Percentiles rank a stretch among this genome's conserved stretches.
These are phyloP conservation scores for Cryptocephalus moraei DNA, from an alignment of 2,888 invertebrate species.

Conservation along the genomic window DNA sequence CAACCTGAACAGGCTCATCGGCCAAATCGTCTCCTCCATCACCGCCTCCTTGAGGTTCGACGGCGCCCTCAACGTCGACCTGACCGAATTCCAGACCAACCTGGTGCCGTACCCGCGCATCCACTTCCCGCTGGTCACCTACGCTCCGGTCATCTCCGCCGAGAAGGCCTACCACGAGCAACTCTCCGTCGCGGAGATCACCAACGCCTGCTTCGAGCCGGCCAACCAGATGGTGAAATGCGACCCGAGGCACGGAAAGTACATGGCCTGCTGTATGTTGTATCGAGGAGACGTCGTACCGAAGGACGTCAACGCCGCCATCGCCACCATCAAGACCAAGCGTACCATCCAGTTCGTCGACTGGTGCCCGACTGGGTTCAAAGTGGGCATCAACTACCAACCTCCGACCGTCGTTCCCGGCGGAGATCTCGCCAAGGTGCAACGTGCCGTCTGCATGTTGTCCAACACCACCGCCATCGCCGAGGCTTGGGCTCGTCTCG, in stretches of 20 bases:
- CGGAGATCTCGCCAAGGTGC: slow-evolving; percentile 62
- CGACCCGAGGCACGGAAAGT: slow-evolving; percentile 56
- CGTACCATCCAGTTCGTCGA: slow-evolving; percentile 40
- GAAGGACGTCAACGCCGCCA: slow-evolving; percentile 57
- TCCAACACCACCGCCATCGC: slow-evolving; percentile 37
- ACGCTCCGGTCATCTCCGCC: slow-evolving; percentile 56
- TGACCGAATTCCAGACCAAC: slow-evolving; percentile 71
- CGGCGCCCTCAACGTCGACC: slow-evolving; percentile 51
- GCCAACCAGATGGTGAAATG: slow-evolving; percentile 69
- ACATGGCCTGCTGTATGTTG: slow-evolving; percentile 62
- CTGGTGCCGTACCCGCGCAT: slow-evolving; percentile 78
- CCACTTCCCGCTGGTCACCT: slow-evolving; percentile 73
- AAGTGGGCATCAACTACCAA: slow-evolving; percentile 62
- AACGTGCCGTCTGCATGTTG: slow-evolving; percentile 69
- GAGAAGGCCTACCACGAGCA: slow-evolving; percentile 53
- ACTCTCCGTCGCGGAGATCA: slow-evolving; percentile 56
- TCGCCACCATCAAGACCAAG: slow-evolving; percentile 59
- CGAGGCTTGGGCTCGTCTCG: slow-evolving; percentile 66
- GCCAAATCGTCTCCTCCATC: slow-evolving; percentile 59
- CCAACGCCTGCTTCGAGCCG: slow-evolving; percentile 72
- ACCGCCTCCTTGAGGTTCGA: slow-evolving; percentile 61
- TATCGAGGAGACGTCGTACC: slow-evolving; percentile 30
- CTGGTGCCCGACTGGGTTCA: neutral
- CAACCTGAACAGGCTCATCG: slow-evolving; percentile 71
- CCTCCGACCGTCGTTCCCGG: slow-evolving; percentile 64